Conservation (phyloP, 2,797 vertebrate genomes). For the Xenentodon cancila region DNA sequence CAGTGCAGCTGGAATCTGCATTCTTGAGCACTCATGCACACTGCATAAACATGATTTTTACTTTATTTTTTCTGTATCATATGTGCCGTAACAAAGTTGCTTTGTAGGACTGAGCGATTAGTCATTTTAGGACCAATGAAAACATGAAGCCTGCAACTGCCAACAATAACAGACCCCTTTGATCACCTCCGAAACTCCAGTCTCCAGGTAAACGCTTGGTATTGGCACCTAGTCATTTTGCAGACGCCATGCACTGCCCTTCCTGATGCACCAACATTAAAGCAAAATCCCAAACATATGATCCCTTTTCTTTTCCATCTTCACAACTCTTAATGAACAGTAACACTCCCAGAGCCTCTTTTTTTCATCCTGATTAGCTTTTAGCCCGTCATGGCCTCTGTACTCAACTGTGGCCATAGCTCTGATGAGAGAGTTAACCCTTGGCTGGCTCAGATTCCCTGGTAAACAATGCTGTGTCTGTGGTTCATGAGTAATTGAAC, state of each 20-base stretch:
- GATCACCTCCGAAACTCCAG: slow-evolving; percentile 66
- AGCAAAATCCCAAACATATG: slow-evolving; percentile 61
- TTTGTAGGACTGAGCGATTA: background rate
- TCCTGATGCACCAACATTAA: slow-evolving; percentile 65
- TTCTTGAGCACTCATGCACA: slow-evolving; percentile 30
- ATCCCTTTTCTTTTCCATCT: slow-evolving; percentile 72
- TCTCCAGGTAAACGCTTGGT: slow-evolving; percentile 74
- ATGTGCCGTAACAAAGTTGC: slow-evolving; percentile 41
- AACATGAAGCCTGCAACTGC: slow-evolving; percentile 14
- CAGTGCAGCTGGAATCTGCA: slow-evolving; percentile 36
- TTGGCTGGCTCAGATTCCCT: slow-evolving; percentile 52
- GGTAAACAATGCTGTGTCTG: slow-evolving; percentile 54
- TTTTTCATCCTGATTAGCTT: slow-evolving; percentile 61
- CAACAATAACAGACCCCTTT: slow-evolving; percentile 55
- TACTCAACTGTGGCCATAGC: slow-evolving; percentile 40
- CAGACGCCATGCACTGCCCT: slow-evolving; percentile 59
- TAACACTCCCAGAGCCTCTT: slow-evolving; percentile 39
- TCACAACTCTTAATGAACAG: slow-evolving; percentile 73
- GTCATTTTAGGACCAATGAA: too few relatives aligned
- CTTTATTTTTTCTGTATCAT: slow-evolving; percentile 10
- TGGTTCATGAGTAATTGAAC: slow-evolving; percentile 80
- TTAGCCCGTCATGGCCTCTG: slow-evolving; percentile 29
- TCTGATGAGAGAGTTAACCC: slow-evolving; percentile 62
- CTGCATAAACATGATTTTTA: slow-evolving; percentile 26
- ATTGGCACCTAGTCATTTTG: slow-evolving; percentile 63